These are phyloP conservation scores for Carassius gibelio DNA, from an alignment of 2,113 vertebrate species.

Conservation along the genomic window DNA sequence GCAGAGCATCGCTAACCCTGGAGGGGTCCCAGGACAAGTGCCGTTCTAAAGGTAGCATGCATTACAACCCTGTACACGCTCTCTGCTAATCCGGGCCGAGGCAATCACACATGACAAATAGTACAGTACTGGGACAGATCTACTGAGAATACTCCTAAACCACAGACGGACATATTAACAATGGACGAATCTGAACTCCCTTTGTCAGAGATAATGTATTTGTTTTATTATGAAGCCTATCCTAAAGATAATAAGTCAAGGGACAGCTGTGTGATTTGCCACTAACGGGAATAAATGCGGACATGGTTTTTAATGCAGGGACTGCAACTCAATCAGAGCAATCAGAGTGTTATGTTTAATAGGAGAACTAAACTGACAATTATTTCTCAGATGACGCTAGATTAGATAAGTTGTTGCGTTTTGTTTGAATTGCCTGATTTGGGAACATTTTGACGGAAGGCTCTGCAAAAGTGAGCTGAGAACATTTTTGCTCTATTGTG, in stretches of 20 bases:
- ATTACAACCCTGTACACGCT: conserved; percentile 52
- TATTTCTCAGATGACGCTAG: conserved; percentile 52
- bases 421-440: background rate
- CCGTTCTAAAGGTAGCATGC: conserved; percentile 59
- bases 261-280: background rate
- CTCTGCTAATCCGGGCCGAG: conserved; percentile 43
- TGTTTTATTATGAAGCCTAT: background rate
- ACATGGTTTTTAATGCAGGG: background rate
- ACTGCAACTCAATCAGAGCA: conserved; percentile 38
- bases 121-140: conserved; percentile 9
- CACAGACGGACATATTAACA: background rate
- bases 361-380: conserved; percentile 36
- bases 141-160: conserved; percentile 9
- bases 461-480: conserved; percentile 27
- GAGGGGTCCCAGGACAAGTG: conserved; percentile 54
- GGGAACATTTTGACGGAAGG: conserved; percentile 41
- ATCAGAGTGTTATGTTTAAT: conserved; percentile 36
- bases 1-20: conserved; percentile 62
- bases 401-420: conserved; percentile 58
- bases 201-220: background rate
- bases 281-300: background rate
- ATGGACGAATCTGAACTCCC: background rate
- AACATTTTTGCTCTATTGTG: conserved; percentile 53
- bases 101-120: conserved; percentile 2
- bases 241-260: conserved; percentile 6